Evolutionary conservation across 2,113 vertebrate genomes (phyloP).

Genomic region (Condylura cristata): DNA sequence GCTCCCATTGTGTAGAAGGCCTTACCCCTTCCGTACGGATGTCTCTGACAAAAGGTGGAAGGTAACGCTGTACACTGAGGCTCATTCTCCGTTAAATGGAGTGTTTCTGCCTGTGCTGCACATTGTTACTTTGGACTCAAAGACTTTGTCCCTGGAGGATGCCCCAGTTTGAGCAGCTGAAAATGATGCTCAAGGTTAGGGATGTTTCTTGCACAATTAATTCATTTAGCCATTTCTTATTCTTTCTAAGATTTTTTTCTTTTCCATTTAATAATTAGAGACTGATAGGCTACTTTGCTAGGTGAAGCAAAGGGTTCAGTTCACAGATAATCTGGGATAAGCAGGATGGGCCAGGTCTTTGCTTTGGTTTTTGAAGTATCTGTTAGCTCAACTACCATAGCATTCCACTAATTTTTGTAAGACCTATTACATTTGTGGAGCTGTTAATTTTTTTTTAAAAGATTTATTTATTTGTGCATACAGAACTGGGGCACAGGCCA

Average conservation of each 20-base stretch:
- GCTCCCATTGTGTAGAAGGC: slow-evolving; percentile 55
- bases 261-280: slow-evolving; percentile 4
- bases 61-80: slow-evolving; percentile 29
- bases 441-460: no score
- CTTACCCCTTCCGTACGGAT: slow-evolving; percentile 63
- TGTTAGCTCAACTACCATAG: neutral
- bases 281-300: neutral
- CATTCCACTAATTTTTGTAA: neutral
- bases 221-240: neutral
- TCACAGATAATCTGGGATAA: neutral
- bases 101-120: neutral
- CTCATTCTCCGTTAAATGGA: neutral
- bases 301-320: neutral
- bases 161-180: neutral
- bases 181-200: neutral
- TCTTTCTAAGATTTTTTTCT: neutral
- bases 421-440: neutral
- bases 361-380: neutral
- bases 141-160: neutral
- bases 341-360: neutral
- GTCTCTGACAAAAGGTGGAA: slow-evolving; percentile 73
- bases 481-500: no score
- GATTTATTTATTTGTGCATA: no score
- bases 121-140: neutral
- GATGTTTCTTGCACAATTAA: slow-evolving; percentile 7